A percentile compares a stretch with the other conserved stretches of the same genome.
These are phyloP conservation scores for Chloroclystis v-ata DNA, from an alignment of 2,888 invertebrate species.

Conservation along the genomic window DNA sequence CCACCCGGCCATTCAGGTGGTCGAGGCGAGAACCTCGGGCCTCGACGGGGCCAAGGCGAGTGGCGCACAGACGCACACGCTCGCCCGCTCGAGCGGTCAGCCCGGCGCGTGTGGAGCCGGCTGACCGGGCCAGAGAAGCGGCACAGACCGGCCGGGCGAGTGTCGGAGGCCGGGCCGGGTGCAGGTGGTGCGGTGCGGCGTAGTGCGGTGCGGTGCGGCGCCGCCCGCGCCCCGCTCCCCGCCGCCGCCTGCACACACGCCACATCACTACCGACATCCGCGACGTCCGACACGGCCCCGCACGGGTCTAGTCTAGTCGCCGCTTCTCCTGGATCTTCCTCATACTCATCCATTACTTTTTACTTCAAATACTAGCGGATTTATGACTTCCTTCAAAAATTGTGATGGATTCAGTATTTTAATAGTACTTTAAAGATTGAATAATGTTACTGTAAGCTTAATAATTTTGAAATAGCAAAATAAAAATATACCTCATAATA, in stretches of 20 bases:
- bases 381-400: conserved; percentile 21
- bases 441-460: too few species aligned
- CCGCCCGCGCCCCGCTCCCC: conserved; percentile 58
- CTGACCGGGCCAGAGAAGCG: conserved; percentile 56
- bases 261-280: conserved; percentile 52
- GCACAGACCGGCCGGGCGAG: conserved; percentile 61
- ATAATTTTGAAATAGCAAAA: conserved; percentile 27
- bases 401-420: conserved; percentile 5
- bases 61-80: conserved; percentile 5
- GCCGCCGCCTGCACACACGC: conserved; percentile 70
- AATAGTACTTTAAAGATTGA: too few species aligned
- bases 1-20: conserved; percentile 51
- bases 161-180: conserved; percentile 6
- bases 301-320: conserved; percentile 44
- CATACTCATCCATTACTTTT: conserved; percentile 17
- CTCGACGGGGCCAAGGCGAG: conserved; percentile 18
- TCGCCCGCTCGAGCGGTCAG: neutral
- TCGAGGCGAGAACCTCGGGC: conserved; percentile 11
- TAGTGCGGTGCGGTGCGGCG: conserved; percentile 53
- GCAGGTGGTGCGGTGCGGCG: conserved; percentile 45
- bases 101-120: conserved; percentile 27
- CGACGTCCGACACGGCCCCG: conserved; percentile 27
- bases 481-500: conserved; percentile 15
- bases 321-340: conserved; percentile 54
- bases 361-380: conserved; percentile 22